Evolutionary conservation across 35 echinoderm and acorn worm genomes (phyloP).

Genomic region (Eucidaris tribuloides): DNA sequence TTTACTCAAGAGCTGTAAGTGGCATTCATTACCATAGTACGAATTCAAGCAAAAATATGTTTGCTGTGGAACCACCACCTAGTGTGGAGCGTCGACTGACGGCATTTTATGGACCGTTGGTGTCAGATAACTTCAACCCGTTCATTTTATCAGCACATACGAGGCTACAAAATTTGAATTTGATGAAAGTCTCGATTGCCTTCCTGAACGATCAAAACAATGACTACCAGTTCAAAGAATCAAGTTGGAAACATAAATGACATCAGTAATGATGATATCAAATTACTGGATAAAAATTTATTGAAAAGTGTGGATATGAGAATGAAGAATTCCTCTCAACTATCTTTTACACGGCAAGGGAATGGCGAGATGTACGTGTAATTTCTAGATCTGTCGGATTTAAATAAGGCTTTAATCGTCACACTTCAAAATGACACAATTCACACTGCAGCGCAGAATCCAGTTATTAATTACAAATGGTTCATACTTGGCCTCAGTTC

Average conservation of each 20-base stretch:
- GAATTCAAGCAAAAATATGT: too few species aligned
- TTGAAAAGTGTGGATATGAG: neutral
- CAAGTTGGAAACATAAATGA: neutral
- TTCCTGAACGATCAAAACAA: neutral
- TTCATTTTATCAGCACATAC: slow-evolving; percentile 22
- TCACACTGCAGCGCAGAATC: neutral
- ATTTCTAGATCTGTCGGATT: neutral
- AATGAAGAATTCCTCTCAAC: too few species aligned
- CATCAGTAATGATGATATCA: neutral
- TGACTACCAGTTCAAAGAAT: neutral
- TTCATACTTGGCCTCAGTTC: slow-evolving; percentile 7
- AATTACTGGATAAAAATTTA: slow-evolving; percentile 9
- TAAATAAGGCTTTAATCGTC: neutral
- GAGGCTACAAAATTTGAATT: slow-evolving; percentile 42
- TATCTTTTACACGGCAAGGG: slow-evolving; percentile 24
- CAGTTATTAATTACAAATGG: neutral
- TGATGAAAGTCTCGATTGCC: neutral
- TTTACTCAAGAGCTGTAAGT: too few species aligned
- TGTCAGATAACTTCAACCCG: slow-evolving; percentile 4
- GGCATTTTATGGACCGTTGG: neutral
- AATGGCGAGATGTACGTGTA: neutral
- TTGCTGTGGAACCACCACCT: too few species aligned
- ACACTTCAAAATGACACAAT: slow-evolving; percentile 34
- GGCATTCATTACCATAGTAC: too few species aligned
- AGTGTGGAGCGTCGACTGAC: neutral